These are phyloP conservation scores for Lepus townsendii DNA, from an alignment of 2,797 vertebrate genomes.

Conservation along the genomic window DNA sequence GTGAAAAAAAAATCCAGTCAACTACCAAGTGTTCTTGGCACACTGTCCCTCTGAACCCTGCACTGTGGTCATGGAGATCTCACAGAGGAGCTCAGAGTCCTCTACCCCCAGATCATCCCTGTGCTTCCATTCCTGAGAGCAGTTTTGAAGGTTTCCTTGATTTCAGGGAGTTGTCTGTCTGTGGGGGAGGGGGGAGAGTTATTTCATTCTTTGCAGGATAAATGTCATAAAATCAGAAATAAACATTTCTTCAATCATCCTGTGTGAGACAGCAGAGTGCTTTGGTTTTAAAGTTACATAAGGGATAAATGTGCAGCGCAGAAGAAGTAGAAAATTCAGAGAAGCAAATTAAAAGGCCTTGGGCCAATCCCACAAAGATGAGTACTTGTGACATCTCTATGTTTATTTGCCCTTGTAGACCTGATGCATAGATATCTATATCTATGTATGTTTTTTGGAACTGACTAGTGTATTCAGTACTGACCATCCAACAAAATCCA, in stretches of 20 bases:
- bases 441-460: not conserved
- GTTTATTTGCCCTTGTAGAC: not conserved
- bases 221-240: constrained; percentile 42
- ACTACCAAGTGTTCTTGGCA: not conserved
- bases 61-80: not conserved
- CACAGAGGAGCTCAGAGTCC: not conserved
- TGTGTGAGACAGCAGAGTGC: constrained; percentile 28
- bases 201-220: constrained; percentile 22
- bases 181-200: not conserved
- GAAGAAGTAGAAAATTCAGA: constrained; percentile 54
- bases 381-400: not conserved
- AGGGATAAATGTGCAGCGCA: not conserved
- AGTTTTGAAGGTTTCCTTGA: not conserved
- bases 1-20: not conserved
- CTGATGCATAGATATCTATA: not conserved
- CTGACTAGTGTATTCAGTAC: not conserved
- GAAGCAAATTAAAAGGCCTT: not conserved
- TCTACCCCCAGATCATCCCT: not conserved
- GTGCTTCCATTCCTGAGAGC: not conserved
- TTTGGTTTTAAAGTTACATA: not conserved
- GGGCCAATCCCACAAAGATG: not conserved
- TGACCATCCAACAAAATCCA: not conserved
- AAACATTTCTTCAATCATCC: not conserved
- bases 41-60: not conserved
- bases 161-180: not conserved